Conservation (phyloP, 2,888 invertebrate species). For the Scaptomyza tumidula region DNA sequence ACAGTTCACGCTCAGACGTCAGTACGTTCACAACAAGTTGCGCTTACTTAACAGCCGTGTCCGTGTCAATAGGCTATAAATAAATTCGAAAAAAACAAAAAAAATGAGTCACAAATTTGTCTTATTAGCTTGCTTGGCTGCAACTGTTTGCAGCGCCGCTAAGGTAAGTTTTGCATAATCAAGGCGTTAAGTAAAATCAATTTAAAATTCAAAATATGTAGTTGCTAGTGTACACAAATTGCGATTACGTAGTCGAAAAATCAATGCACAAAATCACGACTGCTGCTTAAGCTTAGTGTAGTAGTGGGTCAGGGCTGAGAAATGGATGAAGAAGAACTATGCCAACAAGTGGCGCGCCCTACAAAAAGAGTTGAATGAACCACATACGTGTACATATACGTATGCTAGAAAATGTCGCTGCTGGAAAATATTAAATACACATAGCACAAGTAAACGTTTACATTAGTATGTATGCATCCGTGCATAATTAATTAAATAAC, state of each 20-base stretch:
- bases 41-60: slow-evolving; percentile 28
- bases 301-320: slow-evolving; percentile 54
- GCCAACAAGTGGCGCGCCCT: slow-evolving; percentile 57
- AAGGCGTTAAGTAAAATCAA: slow-evolving; percentile 27
- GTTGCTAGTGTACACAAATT: neutral
- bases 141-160: slow-evolving; percentile 60
- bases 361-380: slow-evolving; percentile 67
- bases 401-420: slow-evolving; percentile 53
- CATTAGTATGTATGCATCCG: slow-evolving; percentile 6
- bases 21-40: slow-evolving; percentile 50
- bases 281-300: slow-evolving; percentile 13
- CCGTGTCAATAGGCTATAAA: slow-evolving; percentile 20
- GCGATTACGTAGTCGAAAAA: neutral
- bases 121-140: slow-evolving; percentile 59
- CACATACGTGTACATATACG: slow-evolving; percentile 1
- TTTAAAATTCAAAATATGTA: slow-evolving; percentile 25
- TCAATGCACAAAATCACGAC: slow-evolving; percentile 9
- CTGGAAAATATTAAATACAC: slow-evolving; percentile 49
- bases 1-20: slow-evolving; percentile 65
- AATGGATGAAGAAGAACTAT: slow-evolving; percentile 10
- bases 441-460: slow-evolving; percentile 2
- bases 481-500: slow-evolving; percentile 41
- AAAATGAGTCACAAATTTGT: slow-evolving; percentile 69
- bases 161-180: slow-evolving; percentile 62
- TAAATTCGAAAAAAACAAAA: slow-evolving; percentile 37